phyloP scores from a whole-genome alignment of 2,888 invertebrate genomes.

The Listrodromus nycthemerus region DNA sequence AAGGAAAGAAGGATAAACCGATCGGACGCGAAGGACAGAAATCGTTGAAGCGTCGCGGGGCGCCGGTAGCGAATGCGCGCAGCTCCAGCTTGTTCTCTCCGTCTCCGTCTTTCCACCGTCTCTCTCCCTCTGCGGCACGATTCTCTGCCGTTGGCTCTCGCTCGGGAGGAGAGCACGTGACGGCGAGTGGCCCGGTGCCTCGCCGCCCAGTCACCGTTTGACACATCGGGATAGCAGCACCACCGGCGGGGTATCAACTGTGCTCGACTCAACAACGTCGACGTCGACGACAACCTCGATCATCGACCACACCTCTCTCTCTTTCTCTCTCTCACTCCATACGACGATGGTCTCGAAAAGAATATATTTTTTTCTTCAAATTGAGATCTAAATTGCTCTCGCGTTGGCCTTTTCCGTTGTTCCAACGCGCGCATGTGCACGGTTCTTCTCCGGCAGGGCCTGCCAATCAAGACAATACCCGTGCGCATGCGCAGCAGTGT shows the following conservation, averaged over 20 bases:
- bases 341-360: too few species aligned
- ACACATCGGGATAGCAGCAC: constrained; percentile 13
- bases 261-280: constrained; percentile 22
- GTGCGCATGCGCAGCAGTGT: too few species aligned
- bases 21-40: constrained; percentile 26
- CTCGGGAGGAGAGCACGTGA: constrained; percentile 49
- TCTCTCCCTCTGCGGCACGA: background rate
- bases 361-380: too few species aligned
- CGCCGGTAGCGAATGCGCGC: constrained; percentile 16
- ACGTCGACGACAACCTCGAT: constrained; percentile 55
- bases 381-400: too few species aligned
- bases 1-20: constrained; percentile 26
- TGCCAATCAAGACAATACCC: too few species aligned
- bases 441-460: too few species aligned
- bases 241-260: constrained; percentile 1
- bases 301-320: constrained; percentile 64
- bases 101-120: background rate
- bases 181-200: constrained; percentile 44
- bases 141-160: constrained; percentile 29
- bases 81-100: constrained; percentile 2
- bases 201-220: constrained; percentile 48
- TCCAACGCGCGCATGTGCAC: too few species aligned
- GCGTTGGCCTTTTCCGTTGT: too few species aligned
- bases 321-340: too few species aligned
- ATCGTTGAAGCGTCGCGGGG: constrained; percentile 19